A percentile compares a stretch with the other conserved stretches of the same genome.
Conservation (phyloP, 2,797 vertebrate species). For the Acanthurus lineatus region DNA sequence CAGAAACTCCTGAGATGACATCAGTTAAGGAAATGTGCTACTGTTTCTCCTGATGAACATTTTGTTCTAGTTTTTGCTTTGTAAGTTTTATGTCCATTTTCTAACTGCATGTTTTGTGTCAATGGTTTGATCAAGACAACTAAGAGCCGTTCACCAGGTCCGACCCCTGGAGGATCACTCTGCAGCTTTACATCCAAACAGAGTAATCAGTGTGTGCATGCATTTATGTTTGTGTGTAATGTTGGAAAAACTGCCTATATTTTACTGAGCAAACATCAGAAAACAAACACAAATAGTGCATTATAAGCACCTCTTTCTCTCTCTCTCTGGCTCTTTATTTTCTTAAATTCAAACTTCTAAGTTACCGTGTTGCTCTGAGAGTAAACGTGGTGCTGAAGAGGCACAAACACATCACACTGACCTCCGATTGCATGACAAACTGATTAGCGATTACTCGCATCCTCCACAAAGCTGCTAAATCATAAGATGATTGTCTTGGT, state of each 20-base stretch:
- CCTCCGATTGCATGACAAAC: constrained; percentile 17
- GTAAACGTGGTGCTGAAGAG: not conserved
- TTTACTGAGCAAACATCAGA: not conserved
- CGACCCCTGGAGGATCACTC: not conserved
- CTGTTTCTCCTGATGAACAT: not conserved
- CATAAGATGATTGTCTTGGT: constrained; percentile 26
- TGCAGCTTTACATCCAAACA: not conserved
- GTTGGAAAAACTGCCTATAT: not conserved
- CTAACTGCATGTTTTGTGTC: constrained; percentile 2
- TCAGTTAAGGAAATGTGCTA: not conserved
- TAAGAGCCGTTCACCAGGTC: not conserved
- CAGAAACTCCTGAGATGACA: not conserved
- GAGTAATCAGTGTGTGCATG: not conserved
- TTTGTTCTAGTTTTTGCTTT: constrained; percentile 1
- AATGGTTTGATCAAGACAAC: not conserved
- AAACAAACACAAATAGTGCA: not conserved
- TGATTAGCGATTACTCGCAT: constrained; percentile 20
- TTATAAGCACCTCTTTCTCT: not conserved
- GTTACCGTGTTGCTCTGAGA: not conserved
- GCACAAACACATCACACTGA: not conserved
- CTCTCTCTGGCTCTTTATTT: not conserved
- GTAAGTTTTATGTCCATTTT: not conserved
- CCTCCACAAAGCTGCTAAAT: constrained; percentile 25
- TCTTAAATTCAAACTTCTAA: not conserved
- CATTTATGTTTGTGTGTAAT: not conserved